Evolutionary conservation across 2,797 vertebrate species (phyloP), one percentile per base, ranked within the genome.

Genomic region (Astyanax mexicanus): DNA sequence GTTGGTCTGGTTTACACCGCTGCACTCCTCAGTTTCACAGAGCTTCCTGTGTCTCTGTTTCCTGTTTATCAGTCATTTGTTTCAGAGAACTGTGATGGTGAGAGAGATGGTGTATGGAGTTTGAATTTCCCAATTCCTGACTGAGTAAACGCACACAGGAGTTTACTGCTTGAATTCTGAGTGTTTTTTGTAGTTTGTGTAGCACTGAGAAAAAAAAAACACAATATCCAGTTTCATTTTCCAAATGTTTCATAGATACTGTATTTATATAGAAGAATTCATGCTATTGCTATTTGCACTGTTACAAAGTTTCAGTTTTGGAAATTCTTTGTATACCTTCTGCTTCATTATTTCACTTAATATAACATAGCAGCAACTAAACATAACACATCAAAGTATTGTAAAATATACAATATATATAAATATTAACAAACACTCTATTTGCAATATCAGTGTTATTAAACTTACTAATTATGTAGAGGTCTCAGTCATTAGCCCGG

Each of bases 31-130:
- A 88, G 88, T 90, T 92, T 93, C 91, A 85, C 90, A 87, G 86
- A 71, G 88, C 79, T 93, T 94, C 93, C 91, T 93, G 91, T 92
- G 85, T 92, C 91, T 92, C 89, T 92, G 92, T 92, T 94, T 94
- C 93, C 93, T 94, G 93, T 94, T 93, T 93, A 92, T 93, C 90
- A 90, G 88, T 92, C 90, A 89, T 90, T 92, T 88, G 86, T 85
- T 89, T 90, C 88, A 90, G 80, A 88, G 84, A 92, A 90, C 84
- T 86, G 88, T 84, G 89, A 91, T 88, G 79, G 74, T 83, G 81
- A 75, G 74, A 80, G 87, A 93, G 89, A 88, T 91, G 89, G 84
- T 84, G 75, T 69, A 74, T 77, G 72, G 75, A 83, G 77, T 81
- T 71, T 82, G 80, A 64, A 77, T 89, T 86, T 89, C 83, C 85